Conservation (phyloP, 2,113 vertebrate genomes). For the Gambusia affinis region DNA sequence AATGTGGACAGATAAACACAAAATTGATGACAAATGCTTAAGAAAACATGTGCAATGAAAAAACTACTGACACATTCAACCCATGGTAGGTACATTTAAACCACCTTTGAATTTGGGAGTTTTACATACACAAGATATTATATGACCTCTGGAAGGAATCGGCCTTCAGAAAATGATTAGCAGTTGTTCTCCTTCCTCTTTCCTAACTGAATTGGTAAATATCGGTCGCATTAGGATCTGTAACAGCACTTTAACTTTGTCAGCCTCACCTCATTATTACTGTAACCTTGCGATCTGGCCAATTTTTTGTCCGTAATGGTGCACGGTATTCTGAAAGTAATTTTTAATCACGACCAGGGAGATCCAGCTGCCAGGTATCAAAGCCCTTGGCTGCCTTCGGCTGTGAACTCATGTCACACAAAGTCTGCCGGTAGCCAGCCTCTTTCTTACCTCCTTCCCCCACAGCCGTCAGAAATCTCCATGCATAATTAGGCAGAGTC, state of each 20-base stretch:
- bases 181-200: slow-evolving; percentile 9
- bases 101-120: slow-evolving; percentile 19
- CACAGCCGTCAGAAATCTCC: slow-evolving; percentile 58
- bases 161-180: slow-evolving; percentile 54
- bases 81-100: not conserved
- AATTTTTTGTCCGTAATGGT: slow-evolving; percentile 59
- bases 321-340: slow-evolving; percentile 55
- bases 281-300: slow-evolving; percentile 68
- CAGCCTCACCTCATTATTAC: slow-evolving; percentile 69
- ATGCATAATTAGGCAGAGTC: slow-evolving; percentile 70
- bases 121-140: slow-evolving; percentile 44
- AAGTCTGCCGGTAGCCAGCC: slow-evolving; percentile 44
- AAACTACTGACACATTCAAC: not conserved
- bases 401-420: slow-evolving; percentile 45
- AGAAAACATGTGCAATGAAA: not conserved
- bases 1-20: not conserved
- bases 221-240: slow-evolving; percentile 46
- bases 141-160: slow-evolving; percentile 42
- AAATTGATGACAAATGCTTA: not conserved
- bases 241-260: slow-evolving; percentile 58
- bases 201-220: slow-evolving; percentile 45
- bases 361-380: slow-evolving; percentile 66
- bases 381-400: slow-evolving; percentile 59
- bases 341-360: slow-evolving; percentile 55
- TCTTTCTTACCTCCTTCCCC: slow-evolving; percentile 38